Percentiles rank a stretch among this genome's conserved stretches.
phyloP scores from a whole-genome alignment of 2,113 vertebrate genomes.

The Syngnathus floridae region DNA sequence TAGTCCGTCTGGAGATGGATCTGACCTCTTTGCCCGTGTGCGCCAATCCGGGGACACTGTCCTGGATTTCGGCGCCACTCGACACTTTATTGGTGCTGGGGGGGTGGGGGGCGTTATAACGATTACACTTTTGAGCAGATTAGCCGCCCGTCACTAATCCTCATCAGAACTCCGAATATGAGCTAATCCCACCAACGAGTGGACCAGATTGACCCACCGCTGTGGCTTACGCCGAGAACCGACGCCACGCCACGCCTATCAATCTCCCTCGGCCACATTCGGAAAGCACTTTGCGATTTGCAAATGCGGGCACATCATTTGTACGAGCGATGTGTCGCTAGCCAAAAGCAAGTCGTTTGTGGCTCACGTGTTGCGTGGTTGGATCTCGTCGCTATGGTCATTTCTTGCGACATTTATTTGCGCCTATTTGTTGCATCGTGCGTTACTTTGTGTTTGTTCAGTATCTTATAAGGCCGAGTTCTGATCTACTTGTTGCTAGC shows the following conservation, averaged over 20 bases:
- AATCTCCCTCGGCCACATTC: background rate
- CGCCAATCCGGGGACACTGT: background rate
- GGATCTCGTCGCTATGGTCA: too few relatives aligned
- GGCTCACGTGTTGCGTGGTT: too few relatives aligned
- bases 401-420: too few relatives aligned
- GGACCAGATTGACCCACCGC: slow-evolving; percentile 15
- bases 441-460: too few relatives aligned
- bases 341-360: too few relatives aligned
- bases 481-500: too few relatives aligned
- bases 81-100: background rate
- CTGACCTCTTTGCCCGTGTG: background rate
- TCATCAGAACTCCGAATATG: slow-evolving; percentile 44
- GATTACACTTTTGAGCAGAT: slow-evolving; percentile 40
- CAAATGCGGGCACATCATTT: too few relatives aligned
- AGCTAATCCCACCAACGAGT: slow-evolving; percentile 39
- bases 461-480: too few relatives aligned
- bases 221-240: background rate
- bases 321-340: too few relatives aligned
- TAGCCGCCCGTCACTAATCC: slow-evolving; percentile 47
- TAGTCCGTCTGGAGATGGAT: background rate
- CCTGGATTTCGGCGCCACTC: background rate
- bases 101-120: slow-evolving; percentile 3
- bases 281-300: too few relatives aligned
- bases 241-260: background rate
- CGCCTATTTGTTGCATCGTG: too few relatives aligned